A percentile compares a stretch with the other conserved stretches of the same genome.
Conservation (phyloP, 2,888 invertebrate genomes). For the Isotomurus palustris region DNA sequence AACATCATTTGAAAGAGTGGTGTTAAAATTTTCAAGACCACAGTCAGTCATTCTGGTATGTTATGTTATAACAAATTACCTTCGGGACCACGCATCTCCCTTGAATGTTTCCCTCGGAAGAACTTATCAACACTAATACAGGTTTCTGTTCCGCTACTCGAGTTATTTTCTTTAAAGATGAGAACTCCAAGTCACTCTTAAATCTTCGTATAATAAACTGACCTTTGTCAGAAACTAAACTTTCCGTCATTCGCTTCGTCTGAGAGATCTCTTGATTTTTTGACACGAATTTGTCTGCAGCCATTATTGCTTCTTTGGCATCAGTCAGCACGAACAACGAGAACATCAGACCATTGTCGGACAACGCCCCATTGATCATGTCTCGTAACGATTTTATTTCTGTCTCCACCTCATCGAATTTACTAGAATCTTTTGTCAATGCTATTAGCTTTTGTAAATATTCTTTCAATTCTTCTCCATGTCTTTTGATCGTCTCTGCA, state of each 20-base stretch:
- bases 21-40: too few species aligned
- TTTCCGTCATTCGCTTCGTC: slow-evolving; percentile 25
- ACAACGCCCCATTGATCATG: background rate
- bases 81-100: slow-evolving; percentile 67
- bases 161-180: slow-evolving; percentile 59
- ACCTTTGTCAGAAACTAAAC: slow-evolving; percentile 20
- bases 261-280: slow-evolving; percentile 33
- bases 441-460: slow-evolving; percentile 21
- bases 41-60: background rate
- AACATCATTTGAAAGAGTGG: slow-evolving; percentile 30
- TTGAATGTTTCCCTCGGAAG: slow-evolving; percentile 58
- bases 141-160: slow-evolving; percentile 56
- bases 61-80: slow-evolving; percentile 52
- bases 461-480: slow-evolving; percentile 27
- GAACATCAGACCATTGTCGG: slow-evolving; percentile 5
- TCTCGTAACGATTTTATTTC: background rate
- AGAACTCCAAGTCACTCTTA: slow-evolving; percentile 34
- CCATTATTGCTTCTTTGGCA: slow-evolving; percentile 24
- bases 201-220: slow-evolving; percentile 32
- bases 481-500: slow-evolving; percentile 25
- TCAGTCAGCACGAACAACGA: slow-evolving; percentile 37
- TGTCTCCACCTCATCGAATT: background rate
- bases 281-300: slow-evolving; percentile 31
- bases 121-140: slow-evolving; percentile 58
- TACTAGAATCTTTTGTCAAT: slow-evolving; percentile 7